A percentile compares a stretch with the other conserved stretches of the same genome.
These are phyloP conservation scores for Fregata magnificens DNA, from an alignment of 2,113 vertebrate genomes.

Conservation along the genomic window DNA sequence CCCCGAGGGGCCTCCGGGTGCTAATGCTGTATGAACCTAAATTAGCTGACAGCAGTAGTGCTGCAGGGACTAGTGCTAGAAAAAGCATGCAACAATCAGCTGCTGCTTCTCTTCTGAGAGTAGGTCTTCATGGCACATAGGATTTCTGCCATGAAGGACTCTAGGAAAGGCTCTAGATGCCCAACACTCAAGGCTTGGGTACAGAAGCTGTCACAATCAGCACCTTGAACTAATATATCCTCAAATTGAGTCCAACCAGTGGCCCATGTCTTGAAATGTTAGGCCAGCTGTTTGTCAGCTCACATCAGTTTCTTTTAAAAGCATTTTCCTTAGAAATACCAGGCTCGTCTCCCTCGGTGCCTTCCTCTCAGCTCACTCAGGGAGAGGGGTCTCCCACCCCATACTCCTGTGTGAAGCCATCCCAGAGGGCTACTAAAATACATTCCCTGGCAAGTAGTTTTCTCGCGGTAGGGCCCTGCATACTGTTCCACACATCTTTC, in stretches of 20 bases:
- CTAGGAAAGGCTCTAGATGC: neutral
- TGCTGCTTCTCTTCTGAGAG: neutral
- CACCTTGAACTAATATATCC: neutral
- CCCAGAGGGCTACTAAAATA: neutral
- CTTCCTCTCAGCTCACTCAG: neutral
- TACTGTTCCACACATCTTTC: neutral
- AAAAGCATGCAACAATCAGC: neutral
- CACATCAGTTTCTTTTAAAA: neutral
- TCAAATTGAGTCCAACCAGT: neutral
- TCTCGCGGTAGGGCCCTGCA: neutral
- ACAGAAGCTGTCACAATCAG: neutral
- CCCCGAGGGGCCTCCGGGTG: neutral
- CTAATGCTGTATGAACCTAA: neutral
- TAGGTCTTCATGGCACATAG: neutral
- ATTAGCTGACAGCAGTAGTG: neutral
- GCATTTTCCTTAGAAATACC: neutral
- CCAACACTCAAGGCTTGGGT: neutral
- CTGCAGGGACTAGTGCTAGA: neutral
- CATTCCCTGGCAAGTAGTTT: neutral
- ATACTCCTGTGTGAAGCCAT: neutral
- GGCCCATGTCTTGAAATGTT: neutral
- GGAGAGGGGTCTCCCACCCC: neutral
- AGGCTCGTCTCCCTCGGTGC: accelerated
- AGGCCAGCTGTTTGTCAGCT: neutral
- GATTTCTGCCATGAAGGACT: neutral